A percentile compares a stretch with the other conserved stretches of the same genome.
Conservation (phyloP, 2,797 vertebrate genomes). For the Hipposideros larvatus region DNA sequence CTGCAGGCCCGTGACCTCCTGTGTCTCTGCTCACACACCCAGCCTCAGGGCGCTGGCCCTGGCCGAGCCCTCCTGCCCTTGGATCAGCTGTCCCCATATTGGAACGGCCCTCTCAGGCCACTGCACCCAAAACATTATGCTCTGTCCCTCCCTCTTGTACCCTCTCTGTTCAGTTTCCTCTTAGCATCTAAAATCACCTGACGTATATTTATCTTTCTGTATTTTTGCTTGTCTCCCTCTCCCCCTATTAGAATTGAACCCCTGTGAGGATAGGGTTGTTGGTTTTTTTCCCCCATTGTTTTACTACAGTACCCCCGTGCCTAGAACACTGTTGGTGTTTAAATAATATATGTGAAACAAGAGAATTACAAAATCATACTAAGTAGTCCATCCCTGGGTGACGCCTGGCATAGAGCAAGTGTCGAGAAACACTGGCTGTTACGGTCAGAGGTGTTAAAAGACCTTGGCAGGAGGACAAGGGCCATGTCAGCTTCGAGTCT, state of each 20-base stretch:
- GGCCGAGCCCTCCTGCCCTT: background rate
- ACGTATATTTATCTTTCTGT: background rate
- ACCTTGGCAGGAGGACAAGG: background rate
- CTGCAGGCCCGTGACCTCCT: background rate
- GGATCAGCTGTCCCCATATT: background rate
- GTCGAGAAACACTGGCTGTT: background rate
- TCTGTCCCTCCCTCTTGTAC: too few relatives aligned
- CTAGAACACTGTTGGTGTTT: background rate
- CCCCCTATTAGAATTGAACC: background rate
- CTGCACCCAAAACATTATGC: background rate
- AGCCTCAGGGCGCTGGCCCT: background rate
- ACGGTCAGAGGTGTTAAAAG: background rate
- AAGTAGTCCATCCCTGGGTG: background rate
- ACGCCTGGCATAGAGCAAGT: background rate
- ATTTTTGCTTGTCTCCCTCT: background rate
- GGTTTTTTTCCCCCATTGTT: background rate
- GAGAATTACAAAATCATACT: background rate
- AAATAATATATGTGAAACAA: slow-evolving; percentile 2
- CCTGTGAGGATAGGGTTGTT: background rate
- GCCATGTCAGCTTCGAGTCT: background rate
- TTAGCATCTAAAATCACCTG: background rate
- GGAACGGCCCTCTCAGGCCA: background rate
- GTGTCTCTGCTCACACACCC: background rate
- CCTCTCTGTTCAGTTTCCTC: background rate
- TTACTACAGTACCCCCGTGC: background rate